A percentile compares a stretch with the other conserved stretches of the same genome.
These are phyloP conservation scores for Acrobasis consociella DNA, from an alignment of 2,888 invertebrate genomes.

Conservation along the genomic window DNA sequence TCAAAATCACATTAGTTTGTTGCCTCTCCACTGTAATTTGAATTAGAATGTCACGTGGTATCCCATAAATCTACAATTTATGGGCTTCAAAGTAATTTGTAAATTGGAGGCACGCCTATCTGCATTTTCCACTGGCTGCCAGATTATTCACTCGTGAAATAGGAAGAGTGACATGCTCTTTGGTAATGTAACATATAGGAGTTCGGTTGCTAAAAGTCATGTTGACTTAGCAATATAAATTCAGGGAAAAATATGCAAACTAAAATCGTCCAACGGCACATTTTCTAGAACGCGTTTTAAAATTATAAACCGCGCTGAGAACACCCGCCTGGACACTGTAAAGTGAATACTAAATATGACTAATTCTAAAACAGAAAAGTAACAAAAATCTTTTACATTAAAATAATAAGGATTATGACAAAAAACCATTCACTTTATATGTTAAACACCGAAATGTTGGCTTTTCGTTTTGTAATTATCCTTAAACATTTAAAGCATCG, in stretches of 20 bases:
- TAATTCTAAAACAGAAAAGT: slow-evolving; percentile 8
- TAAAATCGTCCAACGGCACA: background rate
- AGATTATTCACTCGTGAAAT: slow-evolving; percentile 24
- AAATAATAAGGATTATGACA: slow-evolving; percentile 29
- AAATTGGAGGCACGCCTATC: slow-evolving; percentile 22
- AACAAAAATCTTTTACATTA: slow-evolving; percentile 16
- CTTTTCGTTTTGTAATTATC: too few relatives aligned
- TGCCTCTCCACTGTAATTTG: too few relatives aligned
- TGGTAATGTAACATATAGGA: too few relatives aligned
- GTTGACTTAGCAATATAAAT: too few relatives aligned
- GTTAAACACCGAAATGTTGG: too few relatives aligned
- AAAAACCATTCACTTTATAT: slow-evolving; percentile 25
- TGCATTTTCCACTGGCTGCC: slow-evolving; percentile 22
- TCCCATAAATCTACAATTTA: slow-evolving; percentile 15
- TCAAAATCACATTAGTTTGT: too few relatives aligned
- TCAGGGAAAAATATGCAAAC: too few relatives aligned
- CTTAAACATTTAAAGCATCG: too few relatives aligned
- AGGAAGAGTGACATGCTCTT: slow-evolving; percentile 21
- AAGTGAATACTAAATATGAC: slow-evolving; percentile 13
- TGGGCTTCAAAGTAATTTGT: slow-evolving; percentile 13
- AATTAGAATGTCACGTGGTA: too few relatives aligned
- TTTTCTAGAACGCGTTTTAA: slow-evolving; percentile 8
- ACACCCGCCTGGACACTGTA: slow-evolving; percentile 3
- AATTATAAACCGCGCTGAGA: slow-evolving; percentile 11
- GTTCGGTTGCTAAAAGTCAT: too few relatives aligned